Evolutionary conservation across 2,888 invertebrate species (phyloP).

Genomic region (Desoria tigrina): DNA sequence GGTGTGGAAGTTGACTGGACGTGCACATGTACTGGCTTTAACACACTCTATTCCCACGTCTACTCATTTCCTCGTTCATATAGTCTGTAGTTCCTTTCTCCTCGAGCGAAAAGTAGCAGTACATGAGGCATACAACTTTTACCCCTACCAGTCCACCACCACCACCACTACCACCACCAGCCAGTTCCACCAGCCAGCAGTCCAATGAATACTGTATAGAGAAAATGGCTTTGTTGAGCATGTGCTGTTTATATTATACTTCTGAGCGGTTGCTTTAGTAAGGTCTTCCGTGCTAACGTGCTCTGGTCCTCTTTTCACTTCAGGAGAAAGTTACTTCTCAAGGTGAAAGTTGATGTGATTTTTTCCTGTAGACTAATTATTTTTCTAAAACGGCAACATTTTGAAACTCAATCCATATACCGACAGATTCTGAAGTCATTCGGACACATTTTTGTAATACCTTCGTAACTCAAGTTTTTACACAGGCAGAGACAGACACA

Average conservation of each 20-base stretch:
- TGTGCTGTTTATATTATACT: slow-evolving; percentile 53
- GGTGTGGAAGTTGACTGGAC: slow-evolving; percentile 4
- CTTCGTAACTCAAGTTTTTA: slow-evolving; percentile 6
- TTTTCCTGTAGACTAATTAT: slow-evolving; percentile 45
- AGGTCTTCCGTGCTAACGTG: slow-evolving; percentile 41
- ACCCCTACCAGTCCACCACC: background rate
- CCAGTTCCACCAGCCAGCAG: background rate
- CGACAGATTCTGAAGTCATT: too few species aligned
- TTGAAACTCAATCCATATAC: background rate
- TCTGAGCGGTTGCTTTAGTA: slow-evolving; percentile 28
- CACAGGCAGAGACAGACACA: too few species aligned
- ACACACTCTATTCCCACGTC: too few species aligned
- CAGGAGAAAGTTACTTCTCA: slow-evolving; percentile 48
- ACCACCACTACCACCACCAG: background rate
- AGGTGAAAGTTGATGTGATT: slow-evolving; percentile 50
- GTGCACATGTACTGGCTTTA: slow-evolving; percentile 2
- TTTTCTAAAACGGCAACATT: slow-evolving; percentile 22
- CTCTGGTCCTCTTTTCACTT: slow-evolving; percentile 38
- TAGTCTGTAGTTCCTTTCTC: too few species aligned
- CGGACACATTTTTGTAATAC: background rate
- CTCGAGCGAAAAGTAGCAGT: background rate
- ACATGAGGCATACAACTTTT: background rate
- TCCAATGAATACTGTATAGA: slow-evolving; percentile 10
- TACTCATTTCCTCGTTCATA: too few species aligned
- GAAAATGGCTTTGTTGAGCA: slow-evolving; percentile 52